These are phyloP conservation scores for Halocaridina rubra DNA, from an alignment of 2,888 invertebrate species.

Conservation along the genomic window DNA sequence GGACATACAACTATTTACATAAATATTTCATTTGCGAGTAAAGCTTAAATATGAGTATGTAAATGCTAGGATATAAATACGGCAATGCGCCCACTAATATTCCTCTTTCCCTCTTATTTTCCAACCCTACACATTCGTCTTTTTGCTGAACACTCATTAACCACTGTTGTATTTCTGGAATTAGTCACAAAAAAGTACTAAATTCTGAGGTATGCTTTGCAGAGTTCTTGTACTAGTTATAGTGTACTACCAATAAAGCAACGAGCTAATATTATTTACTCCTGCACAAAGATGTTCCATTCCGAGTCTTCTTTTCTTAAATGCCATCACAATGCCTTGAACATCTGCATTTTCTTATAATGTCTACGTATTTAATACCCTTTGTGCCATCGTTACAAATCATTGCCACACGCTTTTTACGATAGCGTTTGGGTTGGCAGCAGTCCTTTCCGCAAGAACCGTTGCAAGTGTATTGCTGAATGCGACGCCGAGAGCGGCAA, in stretches of 20 bases:
- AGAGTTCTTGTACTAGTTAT: no score
- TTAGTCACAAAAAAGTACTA: no score
- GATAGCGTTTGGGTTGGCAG: constrained; percentile 91
- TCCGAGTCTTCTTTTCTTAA: background rate
- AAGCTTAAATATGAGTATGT: constrained; percentile 41
- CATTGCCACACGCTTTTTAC: constrained; percentile 88
- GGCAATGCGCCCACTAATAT: background rate
- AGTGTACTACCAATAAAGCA: no score
- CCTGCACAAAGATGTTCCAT: constrained; percentile 1
- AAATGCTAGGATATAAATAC: constrained; percentile 37
- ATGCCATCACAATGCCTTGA: constrained; percentile 47
- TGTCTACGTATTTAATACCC: constrained; percentile 94
- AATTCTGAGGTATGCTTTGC: no score
- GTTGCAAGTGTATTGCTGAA: constrained; percentile 88
- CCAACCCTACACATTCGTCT: no score
- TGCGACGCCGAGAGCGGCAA: constrained; percentile 89
- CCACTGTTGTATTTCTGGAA: no score
- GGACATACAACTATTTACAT: constrained; percentile 43
- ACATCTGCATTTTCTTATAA: constrained; percentile 91
- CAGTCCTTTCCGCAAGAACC: constrained; percentile 80
- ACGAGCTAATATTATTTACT: background rate
- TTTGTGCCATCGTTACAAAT: constrained; percentile 92
- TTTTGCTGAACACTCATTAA: no score
- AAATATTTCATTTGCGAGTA: constrained; percentile 43
- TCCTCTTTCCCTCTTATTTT: no score